phyloP scores from a whole-genome alignment of 2,113 vertebrate species.

The Chaetodon auriga region DNA sequence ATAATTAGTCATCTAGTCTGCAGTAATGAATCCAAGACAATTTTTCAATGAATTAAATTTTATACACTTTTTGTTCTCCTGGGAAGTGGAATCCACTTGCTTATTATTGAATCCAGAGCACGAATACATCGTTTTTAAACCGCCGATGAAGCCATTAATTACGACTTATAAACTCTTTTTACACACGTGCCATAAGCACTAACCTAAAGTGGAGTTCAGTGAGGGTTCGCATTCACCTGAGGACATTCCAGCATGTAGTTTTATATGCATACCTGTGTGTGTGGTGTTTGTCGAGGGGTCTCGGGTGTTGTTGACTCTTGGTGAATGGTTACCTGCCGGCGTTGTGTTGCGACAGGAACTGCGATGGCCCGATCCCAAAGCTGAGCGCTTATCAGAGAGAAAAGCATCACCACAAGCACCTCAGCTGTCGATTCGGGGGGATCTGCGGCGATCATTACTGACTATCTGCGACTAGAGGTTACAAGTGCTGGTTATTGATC shows the following conservation, averaged over 20 bases:
- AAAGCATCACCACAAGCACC: constrained; percentile 52
- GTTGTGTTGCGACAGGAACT: constrained; percentile 63
- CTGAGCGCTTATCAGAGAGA: constrained; percentile 54
- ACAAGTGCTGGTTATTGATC: constrained; percentile 59
- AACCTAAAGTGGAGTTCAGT: neutral
- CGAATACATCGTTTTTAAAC: neutral
- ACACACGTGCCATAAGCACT: neutral
- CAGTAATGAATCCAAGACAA: neutral
- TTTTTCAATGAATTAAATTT: neutral
- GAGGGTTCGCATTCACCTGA: constrained; percentile 14
- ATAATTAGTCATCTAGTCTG: neutral
- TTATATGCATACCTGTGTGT: constrained; percentile 43
- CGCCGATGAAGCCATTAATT: neutral
- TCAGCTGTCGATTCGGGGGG: constrained; percentile 9
- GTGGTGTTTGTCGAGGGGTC: constrained; percentile 56
- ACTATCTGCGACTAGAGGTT: constrained; percentile 7
- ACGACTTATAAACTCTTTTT: neutral
- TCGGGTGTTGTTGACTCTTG: constrained; percentile 68
- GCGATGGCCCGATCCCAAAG: constrained; percentile 1
- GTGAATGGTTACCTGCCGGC: constrained; percentile 72
- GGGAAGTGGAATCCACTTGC: too few species aligned
- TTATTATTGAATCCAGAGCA: neutral
- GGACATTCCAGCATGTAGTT: constrained; percentile 54
- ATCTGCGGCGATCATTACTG: constrained; percentile 48
- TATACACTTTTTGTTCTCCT: too few species aligned